A percentile compares a stretch with the other conserved stretches of the same genome.
phyloP scores from a whole-genome alignment of 2,797 vertebrate genomes.

The Gallinago nigripennis region DNA sequence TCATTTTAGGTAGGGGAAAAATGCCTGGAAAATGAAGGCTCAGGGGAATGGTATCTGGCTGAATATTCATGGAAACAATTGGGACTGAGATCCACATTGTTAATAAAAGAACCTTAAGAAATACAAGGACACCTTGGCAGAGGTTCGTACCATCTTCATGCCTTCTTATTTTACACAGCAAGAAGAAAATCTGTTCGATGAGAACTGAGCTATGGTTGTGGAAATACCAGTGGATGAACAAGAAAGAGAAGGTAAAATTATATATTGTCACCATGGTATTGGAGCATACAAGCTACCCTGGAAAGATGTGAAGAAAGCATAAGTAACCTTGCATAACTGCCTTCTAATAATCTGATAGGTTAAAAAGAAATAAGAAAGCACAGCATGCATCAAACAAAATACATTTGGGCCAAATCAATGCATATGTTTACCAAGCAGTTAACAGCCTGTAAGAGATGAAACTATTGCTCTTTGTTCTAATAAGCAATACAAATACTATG shows the following conservation, averaged over 20 bases:
- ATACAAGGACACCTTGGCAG: background rate
- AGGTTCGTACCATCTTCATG: background rate
- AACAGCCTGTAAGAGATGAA: background rate
- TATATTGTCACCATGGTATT: background rate
- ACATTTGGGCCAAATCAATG: background rate
- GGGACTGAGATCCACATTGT: background rate
- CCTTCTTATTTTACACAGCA: background rate
- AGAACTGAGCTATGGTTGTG: background rate
- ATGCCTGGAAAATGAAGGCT: background rate
- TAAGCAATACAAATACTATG: background rate
- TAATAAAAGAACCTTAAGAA: background rate
- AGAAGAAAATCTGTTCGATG: background rate
- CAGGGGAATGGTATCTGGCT: background rate
- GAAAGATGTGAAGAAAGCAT: background rate
- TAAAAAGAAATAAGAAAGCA: background rate
- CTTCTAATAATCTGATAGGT: background rate
- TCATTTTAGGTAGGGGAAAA: conserved; percentile 5
- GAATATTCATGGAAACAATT: background rate
- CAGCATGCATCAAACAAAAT: background rate
- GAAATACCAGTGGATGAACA: background rate
- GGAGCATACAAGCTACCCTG: background rate
- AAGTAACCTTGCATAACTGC: background rate
- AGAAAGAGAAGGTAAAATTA: background rate
- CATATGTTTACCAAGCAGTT: background rate
- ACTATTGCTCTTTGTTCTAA: background rate